Base-by-base conservation (phyloP, 2,888 invertebrate genomes). In the Dynastes grantii region DNA sequence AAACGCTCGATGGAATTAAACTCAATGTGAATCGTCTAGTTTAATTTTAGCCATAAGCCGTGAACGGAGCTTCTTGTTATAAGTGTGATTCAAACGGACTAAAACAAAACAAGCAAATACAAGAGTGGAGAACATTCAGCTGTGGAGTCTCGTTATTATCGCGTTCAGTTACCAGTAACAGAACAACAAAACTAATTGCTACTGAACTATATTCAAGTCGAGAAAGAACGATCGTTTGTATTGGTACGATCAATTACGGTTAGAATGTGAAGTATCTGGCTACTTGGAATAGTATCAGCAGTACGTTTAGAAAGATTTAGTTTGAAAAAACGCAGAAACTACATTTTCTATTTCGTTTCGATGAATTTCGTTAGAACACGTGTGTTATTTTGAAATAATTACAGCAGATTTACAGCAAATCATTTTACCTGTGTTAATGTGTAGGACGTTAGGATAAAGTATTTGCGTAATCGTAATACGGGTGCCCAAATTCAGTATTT, bases 131-230 rank as follows among this genome's bases (percentile, higher is more conserved):
- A 63, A 45, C 45, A 49, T 61, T 49, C 73, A 75, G 73, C 61
- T 75, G 73, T 61, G 49, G 61, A 55, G 73, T 27, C 45, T 75
- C 68, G 61, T 45, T 75, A 45, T 63, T 75, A 61, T 75, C 16
- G 13, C 45, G 13, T 29, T 13, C 22, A 40, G 49, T 45, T 22
- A 61, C 40, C 45, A 45, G n/a, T 55, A 71, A 32, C 71, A 61
- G 29, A 45, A 63, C 49, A 75, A 63, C 61, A 75, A 75, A 75
- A 75, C 73, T 75, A 63, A 75, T 75, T 75, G 61, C 63, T 75
- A 75, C 73, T 61, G 73, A 75, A 55, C 63, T 75, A 75, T 75
- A 75, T 75, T 49, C 61, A 75, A 75, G 49, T 27, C 13, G 40
- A 16, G 61, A 29, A 13, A 32, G 63, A 63, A 32, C n/a, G 9